A percentile compares a stretch with the other conserved stretches of the same genome.
These are phyloP conservation scores for Morphnarchus princeps DNA, from an alignment of 2,113 vertebrate species.

Conservation along the genomic window DNA sequence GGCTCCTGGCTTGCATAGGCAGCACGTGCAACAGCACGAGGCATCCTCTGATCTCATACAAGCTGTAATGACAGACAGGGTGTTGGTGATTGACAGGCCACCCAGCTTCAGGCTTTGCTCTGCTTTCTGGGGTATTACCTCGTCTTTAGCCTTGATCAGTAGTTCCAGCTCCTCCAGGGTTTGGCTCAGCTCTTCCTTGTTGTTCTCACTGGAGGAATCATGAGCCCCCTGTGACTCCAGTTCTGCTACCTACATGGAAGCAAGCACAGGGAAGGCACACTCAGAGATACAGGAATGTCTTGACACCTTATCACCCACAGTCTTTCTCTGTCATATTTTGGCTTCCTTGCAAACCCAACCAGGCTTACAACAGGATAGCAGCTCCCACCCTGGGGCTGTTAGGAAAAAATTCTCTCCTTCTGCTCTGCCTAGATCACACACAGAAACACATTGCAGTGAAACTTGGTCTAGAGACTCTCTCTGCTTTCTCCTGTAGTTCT, in stretches of 20 bases:
- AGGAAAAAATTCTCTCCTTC: background rate
- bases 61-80: background rate
- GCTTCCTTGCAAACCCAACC: background rate
- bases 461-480: background rate
- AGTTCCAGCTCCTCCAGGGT: slow-evolving; percentile 88
- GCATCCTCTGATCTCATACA: background rate
- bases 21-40: background rate
- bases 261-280: accelerated
- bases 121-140: slow-evolving; percentile 70
- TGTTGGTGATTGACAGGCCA: background rate
- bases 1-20: background rate
- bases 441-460: background rate
- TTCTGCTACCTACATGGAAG: slow-evolving; percentile 80
- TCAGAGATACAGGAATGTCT: background rate
- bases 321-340: accelerated
- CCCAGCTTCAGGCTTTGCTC: background rate
- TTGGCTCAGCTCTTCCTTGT: slow-evolving; percentile 83
- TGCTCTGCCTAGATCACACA: background rate
- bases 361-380: background rate
- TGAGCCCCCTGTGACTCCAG: slow-evolving; percentile 81
- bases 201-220: slow-evolving; percentile 70
- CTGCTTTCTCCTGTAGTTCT: background rate
- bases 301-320: background rate
- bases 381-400: background rate
- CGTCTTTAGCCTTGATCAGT: slow-evolving; percentile 89